Percentiles rank a stretch among this genome's conserved stretches.
phyloP scores from a whole-genome alignment of 2,797 vertebrate genomes.

The Myotis daubentonii region DNA sequence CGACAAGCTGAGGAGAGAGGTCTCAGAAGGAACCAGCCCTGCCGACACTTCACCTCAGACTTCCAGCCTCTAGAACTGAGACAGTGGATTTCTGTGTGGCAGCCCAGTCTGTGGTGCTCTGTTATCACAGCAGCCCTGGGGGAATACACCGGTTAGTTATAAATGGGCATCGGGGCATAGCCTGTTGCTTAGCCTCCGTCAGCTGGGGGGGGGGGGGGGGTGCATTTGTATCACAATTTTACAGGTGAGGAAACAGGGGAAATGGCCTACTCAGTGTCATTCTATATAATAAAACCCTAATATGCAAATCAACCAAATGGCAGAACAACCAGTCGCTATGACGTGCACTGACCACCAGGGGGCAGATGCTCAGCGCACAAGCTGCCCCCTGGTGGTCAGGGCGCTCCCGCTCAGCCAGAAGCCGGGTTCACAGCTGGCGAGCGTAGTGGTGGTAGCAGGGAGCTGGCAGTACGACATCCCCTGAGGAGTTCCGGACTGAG shows the following conservation, averaged over 20 bases:
- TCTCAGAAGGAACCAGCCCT: neutral
- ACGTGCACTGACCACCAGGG: too few relatives aligned
- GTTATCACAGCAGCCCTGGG: neutral
- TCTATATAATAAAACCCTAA: too few relatives aligned
- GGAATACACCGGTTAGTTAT: rapidly evolving
- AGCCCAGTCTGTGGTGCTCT: neutral
- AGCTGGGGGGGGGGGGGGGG: too few relatives aligned
- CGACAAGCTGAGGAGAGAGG: neutral
- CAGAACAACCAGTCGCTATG: too few relatives aligned
- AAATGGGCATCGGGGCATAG: rapidly evolving
- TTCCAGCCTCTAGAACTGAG: neutral
- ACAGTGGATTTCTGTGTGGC: too few relatives aligned
- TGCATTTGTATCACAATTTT: neutral
- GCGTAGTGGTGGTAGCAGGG: rapidly evolving
- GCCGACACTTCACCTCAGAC: neutral
- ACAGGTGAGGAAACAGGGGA: neutral
- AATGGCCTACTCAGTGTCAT: neutral
- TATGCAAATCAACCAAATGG: too few relatives aligned
- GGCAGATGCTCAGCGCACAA: too few relatives aligned
- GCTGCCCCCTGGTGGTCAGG: too few relatives aligned
- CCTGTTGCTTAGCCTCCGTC: neutral
- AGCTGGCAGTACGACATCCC: too few relatives aligned
- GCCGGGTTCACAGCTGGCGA: too few relatives aligned
- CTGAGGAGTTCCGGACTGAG: too few relatives aligned
- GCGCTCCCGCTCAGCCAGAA: too few relatives aligned